phyloP scores from a whole-genome alignment of 2,888 invertebrate species.

The Hemicrepidius hirtus region DNA sequence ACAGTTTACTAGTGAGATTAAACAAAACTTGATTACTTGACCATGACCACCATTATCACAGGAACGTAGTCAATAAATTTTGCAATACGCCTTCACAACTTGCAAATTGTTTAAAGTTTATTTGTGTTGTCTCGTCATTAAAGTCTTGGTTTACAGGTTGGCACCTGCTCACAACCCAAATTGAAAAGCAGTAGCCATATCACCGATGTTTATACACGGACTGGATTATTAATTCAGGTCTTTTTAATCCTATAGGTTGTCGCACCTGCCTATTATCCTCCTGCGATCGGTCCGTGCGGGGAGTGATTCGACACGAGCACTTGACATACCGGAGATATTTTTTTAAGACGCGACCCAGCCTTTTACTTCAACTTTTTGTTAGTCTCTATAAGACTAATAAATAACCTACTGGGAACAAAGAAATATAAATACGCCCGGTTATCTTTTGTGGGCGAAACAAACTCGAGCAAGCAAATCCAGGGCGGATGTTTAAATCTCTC shows the following conservation, averaged over 20 bases:
- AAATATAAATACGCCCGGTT: conserved; percentile 39
- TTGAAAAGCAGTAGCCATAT: conserved; percentile 35
- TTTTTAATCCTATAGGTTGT: conserved; percentile 38
- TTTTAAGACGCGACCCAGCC: conserved; percentile 8
- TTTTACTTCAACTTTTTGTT: not conserved
- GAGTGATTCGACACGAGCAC: conserved; percentile 20
- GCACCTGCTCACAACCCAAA: conserved; percentile 32
- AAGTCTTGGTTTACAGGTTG: conserved; percentile 10
- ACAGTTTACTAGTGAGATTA: conserved; percentile 27
- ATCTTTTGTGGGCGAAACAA: conserved; percentile 47
- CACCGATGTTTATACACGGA: conserved; percentile 27
- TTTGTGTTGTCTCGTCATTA: conserved; percentile 7
- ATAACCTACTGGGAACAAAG: conserved; percentile 38
- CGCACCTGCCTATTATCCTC: conserved; percentile 36
- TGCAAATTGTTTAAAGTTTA: conserved; percentile 8
- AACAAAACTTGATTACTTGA: conserved; percentile 22
- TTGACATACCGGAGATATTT: conserved; percentile 21
- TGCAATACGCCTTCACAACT: not conserved
- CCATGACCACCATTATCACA: not conserved
- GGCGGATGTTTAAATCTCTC: conserved; percentile 44
- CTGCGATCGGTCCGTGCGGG: conserved; percentile 9
- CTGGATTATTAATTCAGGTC: conserved; percentile 33
- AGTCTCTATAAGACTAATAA: conserved; percentile 34
- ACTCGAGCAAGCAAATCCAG: conserved; percentile 38
- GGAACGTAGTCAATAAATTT: conserved; percentile 23